phyloP scores from a whole-genome alignment of 2,797 vertebrate genomes.

The Smutsia gigantea region DNA sequence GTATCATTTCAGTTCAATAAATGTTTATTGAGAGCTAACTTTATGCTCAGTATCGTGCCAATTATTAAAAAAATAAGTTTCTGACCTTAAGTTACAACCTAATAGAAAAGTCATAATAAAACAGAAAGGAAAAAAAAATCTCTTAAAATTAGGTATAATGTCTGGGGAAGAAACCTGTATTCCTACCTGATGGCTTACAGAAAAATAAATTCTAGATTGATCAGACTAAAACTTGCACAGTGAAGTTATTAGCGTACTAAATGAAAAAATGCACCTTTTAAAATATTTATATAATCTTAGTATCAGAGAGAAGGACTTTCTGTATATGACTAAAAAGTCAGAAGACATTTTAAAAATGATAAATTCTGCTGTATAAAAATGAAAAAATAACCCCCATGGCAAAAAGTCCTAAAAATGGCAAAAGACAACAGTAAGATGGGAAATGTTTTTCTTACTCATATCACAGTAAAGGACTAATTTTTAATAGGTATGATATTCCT shows the following conservation, averaged over 20 bases:
- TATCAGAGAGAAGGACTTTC: background rate
- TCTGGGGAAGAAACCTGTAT: background rate
- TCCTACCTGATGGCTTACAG: background rate
- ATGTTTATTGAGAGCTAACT: background rate
- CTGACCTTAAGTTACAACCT: background rate
- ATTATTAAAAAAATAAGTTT: background rate
- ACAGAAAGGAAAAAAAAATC: background rate
- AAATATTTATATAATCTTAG: background rate
- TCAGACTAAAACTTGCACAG: background rate
- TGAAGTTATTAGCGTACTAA: background rate
- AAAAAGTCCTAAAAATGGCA: conserved; percentile 26
- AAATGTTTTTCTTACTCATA: background rate
- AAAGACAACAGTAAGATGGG: background rate
- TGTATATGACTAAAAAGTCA: background rate
- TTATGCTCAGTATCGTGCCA: background rate
- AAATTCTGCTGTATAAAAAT: conserved; percentile 17
- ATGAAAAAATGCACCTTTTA: background rate
- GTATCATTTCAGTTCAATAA: conserved; percentile 3
- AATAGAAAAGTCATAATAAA: background rate
- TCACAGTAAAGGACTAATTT: background rate
- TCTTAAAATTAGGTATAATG: background rate
- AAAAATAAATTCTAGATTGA: background rate
- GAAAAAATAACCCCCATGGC: background rate
- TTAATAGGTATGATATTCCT: background rate
- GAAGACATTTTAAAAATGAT: background rate